A percentile compares a stretch with the other conserved stretches of the same genome.
phyloP scores from a whole-genome alignment of 2,797 vertebrate genomes.

The Poecilia velifera region DNA sequence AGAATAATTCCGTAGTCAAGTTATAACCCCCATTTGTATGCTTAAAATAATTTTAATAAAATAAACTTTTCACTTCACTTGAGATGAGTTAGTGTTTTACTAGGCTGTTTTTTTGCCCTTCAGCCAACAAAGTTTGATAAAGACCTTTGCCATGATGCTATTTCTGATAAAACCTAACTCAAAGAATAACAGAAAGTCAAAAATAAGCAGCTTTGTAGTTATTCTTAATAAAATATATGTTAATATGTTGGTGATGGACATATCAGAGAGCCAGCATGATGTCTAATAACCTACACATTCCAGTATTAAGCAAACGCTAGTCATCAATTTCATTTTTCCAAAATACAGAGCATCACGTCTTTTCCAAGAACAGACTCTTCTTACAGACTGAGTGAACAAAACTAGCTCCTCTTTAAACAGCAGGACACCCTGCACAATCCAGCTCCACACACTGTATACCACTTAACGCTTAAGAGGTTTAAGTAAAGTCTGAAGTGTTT shows the following conservation, averaged over 20 bases:
- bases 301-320: constrained; percentile 34
- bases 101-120: neutral
- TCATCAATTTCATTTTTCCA: constrained; percentile 32
- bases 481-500: constrained; percentile 45
- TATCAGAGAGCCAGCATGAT: constrained; percentile 9
- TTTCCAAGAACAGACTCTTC: constrained; percentile 45
- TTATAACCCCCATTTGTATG: constrained; percentile 1
- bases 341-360: constrained; percentile 36
- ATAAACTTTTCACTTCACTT: neutral
- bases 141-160: neutral
- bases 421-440: constrained; percentile 19
- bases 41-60: neutral
- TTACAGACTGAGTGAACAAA: constrained; percentile 26
- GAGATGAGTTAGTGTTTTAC: neutral
- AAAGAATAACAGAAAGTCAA: constrained; percentile 5
- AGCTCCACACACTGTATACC: constrained; percentile 1
- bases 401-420: constrained; percentile 17
- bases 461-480: constrained; percentile 23
- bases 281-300: constrained; percentile 37
- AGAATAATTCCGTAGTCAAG: constrained; percentile 1
- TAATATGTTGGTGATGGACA: constrained; percentile 4
- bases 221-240: neutral
- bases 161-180: neutral
- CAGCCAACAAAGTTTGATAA: neutral
- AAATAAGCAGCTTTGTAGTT: constrained; percentile 16